Evolutionary conservation across 2,797 vertebrate species (phyloP).

Genomic region (Siniperca scherzeri): DNA sequence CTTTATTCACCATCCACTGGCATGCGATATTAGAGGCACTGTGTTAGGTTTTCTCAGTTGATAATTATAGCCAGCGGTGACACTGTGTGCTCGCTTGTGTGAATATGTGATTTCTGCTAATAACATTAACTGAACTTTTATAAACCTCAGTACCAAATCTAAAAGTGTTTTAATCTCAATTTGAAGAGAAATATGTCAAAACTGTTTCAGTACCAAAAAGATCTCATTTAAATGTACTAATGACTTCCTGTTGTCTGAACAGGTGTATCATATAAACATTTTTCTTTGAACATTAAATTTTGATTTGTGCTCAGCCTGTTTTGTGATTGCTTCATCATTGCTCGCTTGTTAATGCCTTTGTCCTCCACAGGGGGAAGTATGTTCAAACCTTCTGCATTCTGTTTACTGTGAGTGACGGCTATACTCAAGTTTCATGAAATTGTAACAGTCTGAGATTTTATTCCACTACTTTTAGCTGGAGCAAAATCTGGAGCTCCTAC

Average conservation of each 20-base stretch:
- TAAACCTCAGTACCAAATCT: background rate
- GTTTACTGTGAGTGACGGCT: background rate
- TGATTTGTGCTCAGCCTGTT: background rate
- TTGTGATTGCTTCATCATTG: background rate
- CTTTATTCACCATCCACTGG: background rate
- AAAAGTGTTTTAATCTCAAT: background rate
- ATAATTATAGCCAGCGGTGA: background rate
- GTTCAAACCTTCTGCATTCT: no score
- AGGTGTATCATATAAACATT: background rate
- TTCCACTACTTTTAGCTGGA: background rate
- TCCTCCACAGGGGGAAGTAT: background rate
- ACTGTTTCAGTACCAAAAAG: background rate
- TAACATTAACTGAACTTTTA: background rate
- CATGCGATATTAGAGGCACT: background rate
- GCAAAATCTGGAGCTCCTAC: background rate
- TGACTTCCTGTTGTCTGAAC: background rate
- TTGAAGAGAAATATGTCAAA: background rate
- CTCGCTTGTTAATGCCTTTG: background rate
- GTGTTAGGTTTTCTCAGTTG: background rate
- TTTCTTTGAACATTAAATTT: conserved; percentile 2
- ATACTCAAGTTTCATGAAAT: background rate
- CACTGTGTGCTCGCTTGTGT: no score
- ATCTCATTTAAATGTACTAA: background rate
- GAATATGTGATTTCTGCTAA: background rate
- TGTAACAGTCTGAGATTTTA: background rate